Percentiles rank a stretch among this genome's conserved stretches.
Evolutionary conservation across 2,113 vertebrate species (phyloP).

Genomic region (Prionailurus bengalensis): DNA sequence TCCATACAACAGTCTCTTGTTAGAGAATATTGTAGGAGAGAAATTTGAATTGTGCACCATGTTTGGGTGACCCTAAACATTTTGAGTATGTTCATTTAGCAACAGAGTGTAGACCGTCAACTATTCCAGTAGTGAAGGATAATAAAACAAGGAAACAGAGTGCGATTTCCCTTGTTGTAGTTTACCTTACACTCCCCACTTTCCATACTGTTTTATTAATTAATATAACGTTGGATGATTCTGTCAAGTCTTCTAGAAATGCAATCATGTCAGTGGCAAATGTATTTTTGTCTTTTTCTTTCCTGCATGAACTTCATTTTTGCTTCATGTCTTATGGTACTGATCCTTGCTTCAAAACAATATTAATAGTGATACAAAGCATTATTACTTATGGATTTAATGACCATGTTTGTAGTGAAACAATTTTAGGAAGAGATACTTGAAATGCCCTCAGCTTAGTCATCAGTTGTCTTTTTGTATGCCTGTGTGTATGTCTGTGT

Average conservation of each 20-base stretch:
- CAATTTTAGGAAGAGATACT: constrained; percentile 5
- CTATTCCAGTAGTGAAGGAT: background rate
- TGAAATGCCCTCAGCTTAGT: background rate
- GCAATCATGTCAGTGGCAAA: background rate
- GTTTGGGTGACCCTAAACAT: background rate
- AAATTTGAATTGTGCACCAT: background rate
- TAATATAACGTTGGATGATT: background rate
- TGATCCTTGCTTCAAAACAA: background rate
- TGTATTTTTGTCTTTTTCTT: background rate
- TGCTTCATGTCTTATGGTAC: background rate
- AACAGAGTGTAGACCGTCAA: background rate
- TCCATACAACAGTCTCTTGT: background rate
- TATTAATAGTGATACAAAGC: background rate
- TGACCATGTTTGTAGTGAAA: background rate
- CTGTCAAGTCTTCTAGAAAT: background rate
- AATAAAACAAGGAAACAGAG: background rate
- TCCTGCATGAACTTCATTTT: background rate
- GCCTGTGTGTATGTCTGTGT: background rate
- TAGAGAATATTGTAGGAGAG: background rate
- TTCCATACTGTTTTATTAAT: background rate
- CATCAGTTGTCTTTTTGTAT: background rate
- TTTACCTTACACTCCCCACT: background rate
- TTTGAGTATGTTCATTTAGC: background rate
- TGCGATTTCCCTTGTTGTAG: background rate
- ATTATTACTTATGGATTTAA: background rate